Evolutionary conservation across 35 echinoderm and acorn worm genomes (phyloP).

Genomic region (Ophiothrix spiculata): DNA sequence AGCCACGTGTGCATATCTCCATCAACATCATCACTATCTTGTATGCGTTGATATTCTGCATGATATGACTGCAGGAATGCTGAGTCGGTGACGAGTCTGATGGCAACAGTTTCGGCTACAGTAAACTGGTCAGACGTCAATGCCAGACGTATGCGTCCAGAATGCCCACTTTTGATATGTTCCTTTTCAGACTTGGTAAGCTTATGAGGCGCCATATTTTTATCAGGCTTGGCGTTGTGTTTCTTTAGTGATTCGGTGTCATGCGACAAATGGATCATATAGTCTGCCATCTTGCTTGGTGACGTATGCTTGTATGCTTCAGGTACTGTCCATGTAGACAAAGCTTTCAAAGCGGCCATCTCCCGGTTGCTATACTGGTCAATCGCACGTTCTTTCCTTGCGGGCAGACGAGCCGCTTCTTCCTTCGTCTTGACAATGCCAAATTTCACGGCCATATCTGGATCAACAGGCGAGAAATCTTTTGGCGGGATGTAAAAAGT

Average conservation of each 20-base stretch:
- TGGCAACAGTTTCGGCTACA: not conserved
- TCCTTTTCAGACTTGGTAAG: not conserved
- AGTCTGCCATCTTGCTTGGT: not conserved
- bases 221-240: not conserved
- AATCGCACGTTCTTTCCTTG: not conserved
- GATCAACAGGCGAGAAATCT: not conserved
- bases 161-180: not conserved
- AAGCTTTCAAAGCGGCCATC: not conserved
- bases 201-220: not conserved
- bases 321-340: not conserved
- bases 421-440: not conserved
- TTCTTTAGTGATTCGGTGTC: not conserved
- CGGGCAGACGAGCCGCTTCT: not conserved
- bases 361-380: not conserved
- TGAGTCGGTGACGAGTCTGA: not conserved
- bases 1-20: not conserved
- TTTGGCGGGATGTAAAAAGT: conserved; percentile 15
- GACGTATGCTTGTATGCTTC: not conserved
- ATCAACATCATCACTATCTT: no score
- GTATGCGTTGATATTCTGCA: not conserved
- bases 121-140: not conserved
- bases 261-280: not conserved
- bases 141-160: not conserved
- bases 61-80: not conserved
- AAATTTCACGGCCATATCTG: conserved; percentile 1